These are phyloP conservation scores for Machimus atricapillus DNA, from an alignment of 2,888 invertebrate genomes.

Conservation along the genomic window DNA sequence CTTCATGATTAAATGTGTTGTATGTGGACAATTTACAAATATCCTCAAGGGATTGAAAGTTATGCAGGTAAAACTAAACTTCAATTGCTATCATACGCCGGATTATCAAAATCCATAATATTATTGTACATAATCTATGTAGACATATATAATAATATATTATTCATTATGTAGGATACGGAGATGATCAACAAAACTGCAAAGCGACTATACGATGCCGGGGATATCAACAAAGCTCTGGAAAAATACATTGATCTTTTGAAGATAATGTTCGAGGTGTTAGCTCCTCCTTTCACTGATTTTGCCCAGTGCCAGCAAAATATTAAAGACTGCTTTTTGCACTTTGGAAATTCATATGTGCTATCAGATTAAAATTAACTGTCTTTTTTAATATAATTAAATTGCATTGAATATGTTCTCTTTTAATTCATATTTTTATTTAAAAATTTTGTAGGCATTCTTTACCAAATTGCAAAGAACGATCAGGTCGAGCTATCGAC, in stretches of 20 bases:
- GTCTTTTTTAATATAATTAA: background rate
- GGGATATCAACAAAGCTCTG: conserved; percentile 70
- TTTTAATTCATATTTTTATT: background rate
- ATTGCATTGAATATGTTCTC: background rate
- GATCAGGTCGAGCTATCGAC: no score
- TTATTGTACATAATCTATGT: no score
- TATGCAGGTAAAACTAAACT: conserved; percentile 65
- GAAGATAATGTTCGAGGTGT: conserved; percentile 71
- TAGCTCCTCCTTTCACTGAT: conserved; percentile 77
- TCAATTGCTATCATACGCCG: background rate
- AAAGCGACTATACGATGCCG: conserved; percentile 68
- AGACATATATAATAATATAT: no score
- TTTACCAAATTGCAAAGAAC: no score
- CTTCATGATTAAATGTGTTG: conserved; percentile 73
- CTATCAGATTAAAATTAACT: conserved; percentile 27
- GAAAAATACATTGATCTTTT: conserved; percentile 71
- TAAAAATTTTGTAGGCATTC: no score
- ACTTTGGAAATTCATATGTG: conserved; percentile 65
- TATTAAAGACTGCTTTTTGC: conserved; percentile 72
- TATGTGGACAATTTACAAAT: conserved; percentile 74
- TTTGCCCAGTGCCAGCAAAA: conserved; percentile 79
- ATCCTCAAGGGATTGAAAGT: conserved; percentile 77
- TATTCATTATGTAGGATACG: conserved; percentile 67
- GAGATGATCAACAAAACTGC: conserved; percentile 73
- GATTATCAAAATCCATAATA: background rate